Evolutionary conservation across 2,888 invertebrate genomes (phyloP).

Genomic region (Lasius platythorax): DNA sequence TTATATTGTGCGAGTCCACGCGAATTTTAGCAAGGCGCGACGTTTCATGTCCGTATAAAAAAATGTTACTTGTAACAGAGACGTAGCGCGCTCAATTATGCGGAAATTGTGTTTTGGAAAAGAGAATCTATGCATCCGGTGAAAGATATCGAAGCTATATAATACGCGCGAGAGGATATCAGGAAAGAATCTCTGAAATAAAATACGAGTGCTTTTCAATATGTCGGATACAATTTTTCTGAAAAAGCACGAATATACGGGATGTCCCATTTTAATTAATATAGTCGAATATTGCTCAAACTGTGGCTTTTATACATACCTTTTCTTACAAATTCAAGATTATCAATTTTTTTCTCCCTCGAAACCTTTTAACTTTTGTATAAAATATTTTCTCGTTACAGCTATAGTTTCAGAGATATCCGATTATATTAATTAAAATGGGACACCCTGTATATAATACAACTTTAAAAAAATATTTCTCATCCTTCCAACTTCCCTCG

Average conservation of each 20-base stretch:
- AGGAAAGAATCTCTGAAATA: not conserved
- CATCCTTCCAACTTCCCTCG: not conserved
- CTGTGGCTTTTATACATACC: no score
- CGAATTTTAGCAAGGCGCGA: conserved; percentile 11
- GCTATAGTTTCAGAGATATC: no score
- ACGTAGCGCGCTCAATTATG: not conserved
- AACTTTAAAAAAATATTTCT: not conserved
- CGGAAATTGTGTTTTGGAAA: not conserved
- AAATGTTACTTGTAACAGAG: conserved; percentile 5
- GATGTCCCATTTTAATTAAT: no score
- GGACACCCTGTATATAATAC: no score
- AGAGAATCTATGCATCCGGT: not conserved
- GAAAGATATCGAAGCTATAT: not conserved
- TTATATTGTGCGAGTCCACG: not conserved
- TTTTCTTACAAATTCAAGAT: no score
- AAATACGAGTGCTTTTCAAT: not conserved
- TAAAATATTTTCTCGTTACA: no score
- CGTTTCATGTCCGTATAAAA: not conserved
- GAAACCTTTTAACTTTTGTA: no score
- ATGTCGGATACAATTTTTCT: not conserved
- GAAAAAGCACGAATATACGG: not conserved
- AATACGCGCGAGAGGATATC: not conserved
- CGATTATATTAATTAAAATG: no score
- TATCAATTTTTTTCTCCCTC: no score
- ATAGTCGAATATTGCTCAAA: no score